Base-by-base conservation (phyloP, 2,113 vertebrate genomes). In the Passer domesticus region DNA sequence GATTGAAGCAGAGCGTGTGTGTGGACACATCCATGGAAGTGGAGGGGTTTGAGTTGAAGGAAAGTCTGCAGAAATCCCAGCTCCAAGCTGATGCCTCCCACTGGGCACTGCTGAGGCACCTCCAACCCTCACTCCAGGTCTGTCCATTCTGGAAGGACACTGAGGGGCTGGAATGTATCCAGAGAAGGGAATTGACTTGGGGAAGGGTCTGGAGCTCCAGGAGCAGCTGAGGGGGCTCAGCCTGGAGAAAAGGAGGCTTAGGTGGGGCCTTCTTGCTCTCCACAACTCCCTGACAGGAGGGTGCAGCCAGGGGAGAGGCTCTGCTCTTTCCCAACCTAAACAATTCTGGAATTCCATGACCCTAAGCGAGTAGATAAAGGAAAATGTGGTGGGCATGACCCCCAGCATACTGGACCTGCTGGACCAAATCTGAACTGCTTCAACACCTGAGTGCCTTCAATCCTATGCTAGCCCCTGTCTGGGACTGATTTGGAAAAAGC, bases 401-500 rank as follows among this genome's bases (percentile, higher is more conserved):
- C 7, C 6, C 59, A 18, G 12, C n/a, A 70, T 30, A 3, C 56
- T n/a, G 46, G 24, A 62, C n/a, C 69, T 58, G 66, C 46, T 46
- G 28, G 9, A 46, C 46, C 60, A 75, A 59, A 69, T 25, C 52
- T 13, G 25, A 31, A 8, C 20, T 2, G 4, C 56, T 25, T 3
- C 1, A 52, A 41, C 2, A 12, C 62, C 60, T 83, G 58, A 20
- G 39, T 9, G 20, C 18, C 27, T 82, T 73, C 35, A 24, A 35
- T 35, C 16, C 30, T 8, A 1, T 0, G 0, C 43, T 18, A 56
- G 27, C 13, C 19, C 13, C 2, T 14, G 22, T 3, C 56, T 9
- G 9, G n/a, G 67, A 8, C 7, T 62, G 83, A 55, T 39, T 41
- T 11, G 13, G 56, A 27, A 28, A 15, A 75, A 67, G 25, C 66